Base-by-base conservation (phyloP, 2,888 invertebrate genomes). In the Eulithis prunata region DNA sequence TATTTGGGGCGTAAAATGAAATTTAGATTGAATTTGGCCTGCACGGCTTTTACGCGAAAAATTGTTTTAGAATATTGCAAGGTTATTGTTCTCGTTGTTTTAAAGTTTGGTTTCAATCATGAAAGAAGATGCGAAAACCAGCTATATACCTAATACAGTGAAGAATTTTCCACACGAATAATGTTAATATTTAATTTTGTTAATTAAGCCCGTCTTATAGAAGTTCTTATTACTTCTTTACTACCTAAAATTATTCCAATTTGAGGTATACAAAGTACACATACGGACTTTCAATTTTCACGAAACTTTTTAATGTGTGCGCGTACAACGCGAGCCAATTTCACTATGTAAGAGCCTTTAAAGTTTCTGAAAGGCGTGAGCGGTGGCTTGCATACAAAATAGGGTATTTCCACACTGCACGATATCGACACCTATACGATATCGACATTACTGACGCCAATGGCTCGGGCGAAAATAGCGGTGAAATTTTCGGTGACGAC, bases 1-100 rank as follows among this genome's bases (percentile, higher is more conserved):
- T 90, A 88, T 85, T 88, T 88, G 88, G 87, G 87, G 90, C 91
- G 91, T 91, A 89, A 91, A 91, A 93, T 92, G 90, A 92, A 91
- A 90, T 92, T 91, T 89, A 88, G 87, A 92, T 93, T 89, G 90
- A 90, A 86, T 91, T 91, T 91, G 88, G 88, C 78, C 76, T 81
- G 82, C 80, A 80, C 80, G 77, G 79, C 68, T 69, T 68, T 70
- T 69, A 71, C 70, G 71, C 69, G 65, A 73, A 75, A 78, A 78
- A 76, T 73, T 66, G 69, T 69, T 66, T 75, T 71, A 57, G 73
- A 78, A 76, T 74, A 70, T 74, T 75, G 71, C 70, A 74, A 60
- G 58, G 73, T 71, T 76, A 66, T 62, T 28, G 21, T 32, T 14
- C n/a, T 6, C 51, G 21, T 8, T 47, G 41, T 49, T 51, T 46